phyloP scores from a whole-genome alignment of 2,113 vertebrate species.

The Rhynchopsitta pachyrhyncha region DNA sequence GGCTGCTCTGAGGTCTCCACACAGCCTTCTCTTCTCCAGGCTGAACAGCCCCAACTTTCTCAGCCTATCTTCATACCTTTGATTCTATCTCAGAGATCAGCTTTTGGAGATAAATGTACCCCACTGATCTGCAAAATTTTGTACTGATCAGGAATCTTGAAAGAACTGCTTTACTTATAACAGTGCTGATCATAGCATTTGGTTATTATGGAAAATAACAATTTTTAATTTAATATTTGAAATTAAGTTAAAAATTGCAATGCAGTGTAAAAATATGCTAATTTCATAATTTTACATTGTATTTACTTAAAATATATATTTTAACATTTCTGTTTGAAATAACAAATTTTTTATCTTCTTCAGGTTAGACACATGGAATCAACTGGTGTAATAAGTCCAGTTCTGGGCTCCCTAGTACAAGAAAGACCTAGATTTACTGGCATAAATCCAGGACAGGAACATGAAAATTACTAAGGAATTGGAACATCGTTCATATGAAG shows the following conservation, averaged over 20 bases:
- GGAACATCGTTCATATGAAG: neutral
- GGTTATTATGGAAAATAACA: neutral
- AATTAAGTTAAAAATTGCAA: neutral
- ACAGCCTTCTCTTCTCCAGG: no score
- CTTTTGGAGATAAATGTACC: neutral
- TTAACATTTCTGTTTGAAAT: neutral
- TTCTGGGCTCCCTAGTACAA: neutral
- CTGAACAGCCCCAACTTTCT: no score
- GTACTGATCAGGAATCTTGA: neutral
- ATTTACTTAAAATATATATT: neutral
- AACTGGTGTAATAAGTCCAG: neutral
- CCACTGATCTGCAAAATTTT: neutral
- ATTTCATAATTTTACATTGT: neutral
- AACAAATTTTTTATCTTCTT: neutral
- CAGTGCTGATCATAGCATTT: neutral
- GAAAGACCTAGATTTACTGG: neutral
- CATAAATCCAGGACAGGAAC: neutral
- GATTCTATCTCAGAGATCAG: neutral
- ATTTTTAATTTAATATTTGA: neutral
- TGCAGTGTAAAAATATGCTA: neutral
- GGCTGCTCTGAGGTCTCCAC: no score
- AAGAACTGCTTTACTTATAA: neutral
- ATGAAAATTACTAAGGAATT: neutral
- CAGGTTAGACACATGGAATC: neutral
- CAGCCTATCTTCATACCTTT: neutral